Evolutionary conservation across 2,113 vertebrate species (phyloP).

Genomic region (Corythaeola cristata): DNA sequence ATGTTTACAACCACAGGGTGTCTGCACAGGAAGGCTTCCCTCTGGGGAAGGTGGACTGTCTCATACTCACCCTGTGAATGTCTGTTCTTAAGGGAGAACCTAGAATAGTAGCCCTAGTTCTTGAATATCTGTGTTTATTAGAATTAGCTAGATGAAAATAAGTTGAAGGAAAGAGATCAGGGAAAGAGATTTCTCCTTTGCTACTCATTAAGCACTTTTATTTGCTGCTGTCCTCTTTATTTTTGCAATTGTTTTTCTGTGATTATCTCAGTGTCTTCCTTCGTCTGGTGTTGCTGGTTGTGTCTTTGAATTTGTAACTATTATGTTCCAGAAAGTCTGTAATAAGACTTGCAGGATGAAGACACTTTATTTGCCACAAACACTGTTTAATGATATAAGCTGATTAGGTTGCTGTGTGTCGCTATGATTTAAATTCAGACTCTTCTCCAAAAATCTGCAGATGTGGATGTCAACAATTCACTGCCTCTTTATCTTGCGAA

Average conservation of each 20-base stretch:
- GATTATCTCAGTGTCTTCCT: background rate
- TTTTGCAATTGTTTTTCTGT: background rate
- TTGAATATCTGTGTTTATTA: background rate
- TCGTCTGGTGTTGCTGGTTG: background rate
- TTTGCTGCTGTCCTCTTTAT: background rate
- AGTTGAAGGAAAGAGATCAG: background rate
- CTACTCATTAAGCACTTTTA: background rate
- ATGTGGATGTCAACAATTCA: background rate
- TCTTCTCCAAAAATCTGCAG: background rate
- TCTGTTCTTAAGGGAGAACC: background rate
- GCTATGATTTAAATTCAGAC: background rate
- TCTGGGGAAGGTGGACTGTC: background rate
- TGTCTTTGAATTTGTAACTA: background rate
- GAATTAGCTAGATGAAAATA: background rate
- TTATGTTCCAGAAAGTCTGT: background rate
- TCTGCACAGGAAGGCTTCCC: background rate
- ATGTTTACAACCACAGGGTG: background rate
- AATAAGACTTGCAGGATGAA: background rate
- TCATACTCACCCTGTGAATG: background rate
- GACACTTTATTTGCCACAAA: background rate
- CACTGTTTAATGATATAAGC: background rate
- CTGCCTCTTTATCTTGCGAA: background rate
- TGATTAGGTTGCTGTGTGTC: background rate
- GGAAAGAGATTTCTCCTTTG: background rate
- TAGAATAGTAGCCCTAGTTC: background rate